A percentile compares a stretch with the other conserved stretches of the same genome.
Evolutionary conservation across 2,888 invertebrate genomes (phyloP).

Genomic region (Lordiphosa fenestrarum): DNA sequence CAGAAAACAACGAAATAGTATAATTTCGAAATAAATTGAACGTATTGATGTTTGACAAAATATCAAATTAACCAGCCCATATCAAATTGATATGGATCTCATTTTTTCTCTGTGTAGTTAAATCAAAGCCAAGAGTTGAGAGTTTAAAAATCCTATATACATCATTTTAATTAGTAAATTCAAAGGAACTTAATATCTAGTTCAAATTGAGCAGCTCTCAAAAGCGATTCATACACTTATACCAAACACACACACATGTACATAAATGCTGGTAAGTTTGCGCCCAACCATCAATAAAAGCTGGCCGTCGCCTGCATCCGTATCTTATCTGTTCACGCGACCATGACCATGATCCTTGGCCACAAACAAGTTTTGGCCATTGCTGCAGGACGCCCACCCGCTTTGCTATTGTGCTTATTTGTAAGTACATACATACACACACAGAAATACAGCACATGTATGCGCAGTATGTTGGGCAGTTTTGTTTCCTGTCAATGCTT

Average conservation of each 20-base stretch:
- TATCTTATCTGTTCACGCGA: constrained; percentile 40
- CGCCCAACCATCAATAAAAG: constrained; percentile 63
- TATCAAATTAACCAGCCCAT: too few species aligned
- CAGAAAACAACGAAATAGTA: too few species aligned
- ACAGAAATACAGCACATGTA: constrained; percentile 2
- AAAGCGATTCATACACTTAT: constrained; percentile 1
- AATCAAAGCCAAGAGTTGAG: too few species aligned
- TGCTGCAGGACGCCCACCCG: neutral
- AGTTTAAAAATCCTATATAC: too few species aligned
- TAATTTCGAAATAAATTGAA: too few species aligned
- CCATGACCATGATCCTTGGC: constrained; percentile 39
- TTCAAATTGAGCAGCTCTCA: constrained; percentile 18
- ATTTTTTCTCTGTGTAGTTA: too few species aligned
- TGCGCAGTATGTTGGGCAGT: constrained; percentile 17
- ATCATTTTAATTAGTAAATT: too few species aligned
- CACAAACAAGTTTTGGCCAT: constrained; percentile 31
- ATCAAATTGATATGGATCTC: too few species aligned
- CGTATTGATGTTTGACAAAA: too few species aligned
- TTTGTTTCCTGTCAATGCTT: constrained; percentile 51
- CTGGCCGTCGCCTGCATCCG: constrained; percentile 28
- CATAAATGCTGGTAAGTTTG: constrained; percentile 37
- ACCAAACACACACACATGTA: neutral
- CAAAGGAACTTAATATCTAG: neutral
- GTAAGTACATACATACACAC: neutral
- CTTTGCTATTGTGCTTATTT: neutral